phyloP scores from a whole-genome alignment of 2,113 vertebrate species.

The Ictalurus punctatus region DNA sequence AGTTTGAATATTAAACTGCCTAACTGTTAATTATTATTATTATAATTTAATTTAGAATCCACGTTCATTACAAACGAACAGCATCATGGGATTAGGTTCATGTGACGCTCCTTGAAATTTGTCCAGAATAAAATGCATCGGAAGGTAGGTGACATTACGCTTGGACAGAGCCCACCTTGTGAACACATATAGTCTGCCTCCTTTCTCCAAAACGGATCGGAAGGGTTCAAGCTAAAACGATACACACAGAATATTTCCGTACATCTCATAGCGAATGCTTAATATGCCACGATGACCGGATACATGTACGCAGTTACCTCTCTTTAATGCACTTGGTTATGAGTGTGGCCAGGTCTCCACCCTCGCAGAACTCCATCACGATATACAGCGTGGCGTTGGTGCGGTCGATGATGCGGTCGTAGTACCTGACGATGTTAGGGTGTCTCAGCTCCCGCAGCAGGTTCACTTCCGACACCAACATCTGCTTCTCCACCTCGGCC shows the following conservation, averaged over 20 bases:
- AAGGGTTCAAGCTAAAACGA: too few relatives aligned
- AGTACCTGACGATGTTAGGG: slow-evolving; percentile 92
- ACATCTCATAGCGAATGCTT: neutral
- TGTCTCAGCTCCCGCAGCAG: slow-evolving; percentile 90
- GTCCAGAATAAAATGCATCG: neutral
- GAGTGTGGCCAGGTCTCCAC: slow-evolving; percentile 87
- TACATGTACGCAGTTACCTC: slow-evolving; percentile 66
- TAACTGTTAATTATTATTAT: neutral
- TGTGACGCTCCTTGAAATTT: neutral
- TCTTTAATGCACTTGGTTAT: slow-evolving; percentile 85
- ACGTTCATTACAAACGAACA: neutral
- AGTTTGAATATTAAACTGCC: neutral
- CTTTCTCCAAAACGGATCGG: neutral
- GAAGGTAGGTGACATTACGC: neutral
- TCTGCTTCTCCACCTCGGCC: slow-evolving; percentile 91
- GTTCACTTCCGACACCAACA: slow-evolving; percentile 97
- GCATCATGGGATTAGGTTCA: neutral
- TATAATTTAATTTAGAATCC: neutral
- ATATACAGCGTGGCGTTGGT: slow-evolving; percentile 89
- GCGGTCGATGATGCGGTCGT: slow-evolving; percentile 91
- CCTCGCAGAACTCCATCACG: slow-evolving; percentile 95
- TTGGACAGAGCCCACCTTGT: neutral
- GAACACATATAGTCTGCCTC: neutral
- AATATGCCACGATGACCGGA: neutral
- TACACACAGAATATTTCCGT: neutral